Evolutionary conservation across 2,113 vertebrate species (phyloP).

Genomic region (Uria lomvia): DNA sequence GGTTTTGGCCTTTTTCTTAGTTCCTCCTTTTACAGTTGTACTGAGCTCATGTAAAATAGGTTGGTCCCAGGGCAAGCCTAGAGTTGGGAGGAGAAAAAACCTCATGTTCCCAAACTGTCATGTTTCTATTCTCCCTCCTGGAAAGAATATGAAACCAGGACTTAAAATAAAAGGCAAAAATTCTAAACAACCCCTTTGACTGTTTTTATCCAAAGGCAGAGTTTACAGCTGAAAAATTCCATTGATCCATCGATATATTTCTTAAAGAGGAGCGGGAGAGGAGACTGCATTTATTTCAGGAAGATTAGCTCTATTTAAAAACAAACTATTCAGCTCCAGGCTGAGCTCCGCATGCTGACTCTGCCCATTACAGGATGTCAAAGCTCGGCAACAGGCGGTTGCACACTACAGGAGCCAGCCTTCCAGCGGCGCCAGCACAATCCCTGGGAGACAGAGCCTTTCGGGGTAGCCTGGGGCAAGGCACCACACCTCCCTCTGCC

Average conservation of each 20-base stretch:
- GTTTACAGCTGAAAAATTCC: slow-evolving; percentile 7
- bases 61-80: background rate
- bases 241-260: background rate
- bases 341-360: background rate
- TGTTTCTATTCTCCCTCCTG: background rate
- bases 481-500: background rate
- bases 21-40: background rate
- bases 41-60: background rate
- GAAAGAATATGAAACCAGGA: slow-evolving; percentile 21
- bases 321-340: background rate
- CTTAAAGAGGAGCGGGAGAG: background rate
- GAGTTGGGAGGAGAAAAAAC: background rate
- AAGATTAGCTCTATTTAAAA: background rate
- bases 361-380: background rate
- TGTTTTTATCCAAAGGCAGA: slow-evolving; percentile 29
- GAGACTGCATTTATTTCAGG: background rate
- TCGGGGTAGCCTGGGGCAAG: background rate
- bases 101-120: background rate
- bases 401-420: accelerated
- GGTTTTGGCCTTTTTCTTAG: background rate
- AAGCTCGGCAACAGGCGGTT: background rate
- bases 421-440: background rate
- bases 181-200: background rate
- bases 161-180: slow-evolving; percentile 40
- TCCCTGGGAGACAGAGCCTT: background rate